Percentiles rank a stretch among this genome's conserved stretches.
phyloP scores from a whole-genome alignment of 2,113 vertebrate species.

The Hirundichthys speculiger region DNA sequence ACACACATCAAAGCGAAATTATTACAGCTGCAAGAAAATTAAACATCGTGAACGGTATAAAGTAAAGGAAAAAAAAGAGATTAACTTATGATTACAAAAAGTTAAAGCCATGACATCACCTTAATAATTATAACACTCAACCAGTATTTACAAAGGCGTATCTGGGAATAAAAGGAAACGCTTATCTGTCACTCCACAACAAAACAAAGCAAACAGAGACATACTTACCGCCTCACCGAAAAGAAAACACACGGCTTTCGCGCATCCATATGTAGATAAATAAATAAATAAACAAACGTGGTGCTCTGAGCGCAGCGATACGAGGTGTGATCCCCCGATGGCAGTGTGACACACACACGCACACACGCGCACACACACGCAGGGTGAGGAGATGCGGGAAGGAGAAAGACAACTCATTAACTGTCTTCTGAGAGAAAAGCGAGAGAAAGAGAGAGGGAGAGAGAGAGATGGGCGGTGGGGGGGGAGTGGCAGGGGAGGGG shows the following conservation, averaged over 20 bases:
- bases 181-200: not conserved
- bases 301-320: conserved; percentile 4
- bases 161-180: not conserved
- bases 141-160: not conserved
- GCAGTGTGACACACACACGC: conserved; percentile 22
- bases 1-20: not conserved
- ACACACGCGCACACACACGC: not conserved
- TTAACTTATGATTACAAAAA: too few relatives aligned
- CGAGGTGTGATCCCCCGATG: conserved; percentile 17
- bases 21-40: not conserved
- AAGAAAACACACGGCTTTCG: conserved; percentile 13
- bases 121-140: not conserved
- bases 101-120: too few relatives aligned
- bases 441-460: conserved; percentile 6
- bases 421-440: conserved; percentile 45
- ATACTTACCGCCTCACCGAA: conserved; percentile 63
- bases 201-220: conserved; percentile 18
- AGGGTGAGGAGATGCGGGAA: conserved; percentile 30
- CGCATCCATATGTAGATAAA: conserved; percentile 48
- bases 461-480: conserved; percentile 33
- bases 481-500: conserved; percentile 1
- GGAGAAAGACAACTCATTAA: conserved; percentile 63
- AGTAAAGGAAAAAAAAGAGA: not conserved
- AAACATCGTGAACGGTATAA: not conserved
- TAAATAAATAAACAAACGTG: conserved; percentile 2